Base-by-base conservation (phyloP, 2,797 vertebrate species). In the Chaetodon trifasciatus region DNA sequence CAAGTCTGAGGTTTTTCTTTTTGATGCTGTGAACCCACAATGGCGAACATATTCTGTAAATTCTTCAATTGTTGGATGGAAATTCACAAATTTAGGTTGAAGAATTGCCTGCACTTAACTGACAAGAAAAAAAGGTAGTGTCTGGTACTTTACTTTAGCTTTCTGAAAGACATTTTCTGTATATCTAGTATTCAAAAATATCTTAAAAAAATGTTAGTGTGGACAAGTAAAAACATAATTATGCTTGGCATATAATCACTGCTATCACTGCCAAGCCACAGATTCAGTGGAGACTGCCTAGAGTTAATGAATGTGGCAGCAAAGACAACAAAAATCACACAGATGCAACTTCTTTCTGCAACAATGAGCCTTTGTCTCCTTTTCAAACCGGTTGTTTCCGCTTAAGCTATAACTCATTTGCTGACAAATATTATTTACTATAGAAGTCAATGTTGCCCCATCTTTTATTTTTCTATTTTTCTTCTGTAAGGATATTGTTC, bases 391-490 rank as follows among this genome's bases (percentile, higher is more conserved):
- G 49, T 77, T 79, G 61, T 79, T 88, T 78, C 60, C 46, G n/a
- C 81, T 81, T 74, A 63, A 72, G n/a, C 79, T 71, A 91, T 91
- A 83, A 88, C 62, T 91, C 79, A 89, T 92, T 86, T 81, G 82
- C 68, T 77, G 81, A 88, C 89, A 90, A 86, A 79, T 78, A 78
- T 90, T 89, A 91, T 91, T 91, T 88, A 89, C 84, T 65, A 85
- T 69, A 73, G 79, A 90, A 83, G 83, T 92, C 75, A 87, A 89
- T 85, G 87, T 79, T 89, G 76, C 79, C 65, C 85, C 62, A 76
- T 89, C 83, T 79, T 93, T 92, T 92, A 87, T 86, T 90, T 82
- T 88, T 72, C 84, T 61, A 89, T 91, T 88, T 91, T 91, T 84
- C 77, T 76, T 80, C 72, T 64, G 74, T 79, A 75, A 81, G 83